phyloP scores from a whole-genome alignment of 2,888 invertebrate genomes.

The Drosophila yooni region DNA sequence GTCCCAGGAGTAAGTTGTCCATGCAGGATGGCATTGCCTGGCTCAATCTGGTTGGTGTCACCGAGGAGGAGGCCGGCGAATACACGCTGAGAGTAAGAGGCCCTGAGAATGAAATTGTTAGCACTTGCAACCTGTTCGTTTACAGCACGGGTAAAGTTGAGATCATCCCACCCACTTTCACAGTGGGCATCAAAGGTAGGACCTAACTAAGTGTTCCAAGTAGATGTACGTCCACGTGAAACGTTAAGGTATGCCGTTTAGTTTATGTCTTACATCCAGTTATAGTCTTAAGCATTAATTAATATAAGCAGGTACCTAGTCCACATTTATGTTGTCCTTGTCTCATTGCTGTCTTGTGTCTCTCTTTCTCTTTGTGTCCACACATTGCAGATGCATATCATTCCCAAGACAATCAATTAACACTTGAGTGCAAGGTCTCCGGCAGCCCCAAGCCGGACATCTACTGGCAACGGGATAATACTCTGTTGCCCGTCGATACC shows the following conservation, averaged over 20 bases:
- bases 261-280: conserved; percentile 7
- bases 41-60: conserved; percentile 89
- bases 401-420: conserved; percentile 89
- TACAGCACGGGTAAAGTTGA: conserved; percentile 85
- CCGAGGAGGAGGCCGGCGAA: conserved; percentile 90
- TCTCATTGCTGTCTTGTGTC: conserved; percentile 50
- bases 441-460: conserved; percentile 90
- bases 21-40: conserved; percentile 90
- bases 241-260: conserved; percentile 40
- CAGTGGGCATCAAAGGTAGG: conserved; percentile 90
- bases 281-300: conserved; percentile 27
- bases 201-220: conserved; percentile 5
- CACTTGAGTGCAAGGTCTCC: conserved; percentile 91
- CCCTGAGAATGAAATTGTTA: conserved; percentile 89
- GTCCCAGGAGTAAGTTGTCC: conserved; percentile 87
- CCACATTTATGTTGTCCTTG: conserved; percentile 22
- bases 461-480: conserved; percentile 89
- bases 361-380: conserved; percentile 30
- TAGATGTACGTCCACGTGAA: conserved; percentile 47
- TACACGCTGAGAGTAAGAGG: conserved; percentile 92
- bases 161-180: conserved; percentile 90
- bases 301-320: neutral
- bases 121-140: conserved; percentile 88
- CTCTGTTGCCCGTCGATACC: conserved; percentile 86
- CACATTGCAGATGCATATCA: conserved; percentile 88